Percentiles rank a stretch among this genome's conserved stretches.
Conservation (phyloP, 2,888 invertebrate species). For the Punctoribates punctum region DNA sequence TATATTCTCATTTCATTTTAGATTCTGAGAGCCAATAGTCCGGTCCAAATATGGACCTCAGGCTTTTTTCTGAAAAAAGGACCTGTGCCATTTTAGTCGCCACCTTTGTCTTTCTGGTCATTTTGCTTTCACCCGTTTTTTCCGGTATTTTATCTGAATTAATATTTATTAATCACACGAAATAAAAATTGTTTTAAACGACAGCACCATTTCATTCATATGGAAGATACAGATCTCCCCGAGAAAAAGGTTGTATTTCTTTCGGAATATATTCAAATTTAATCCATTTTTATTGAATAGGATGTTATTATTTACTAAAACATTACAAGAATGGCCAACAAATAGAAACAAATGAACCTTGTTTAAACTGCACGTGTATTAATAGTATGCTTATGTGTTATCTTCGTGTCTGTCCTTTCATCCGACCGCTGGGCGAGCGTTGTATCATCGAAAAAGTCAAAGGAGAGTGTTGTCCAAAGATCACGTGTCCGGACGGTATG, state of each 20-base stretch:
- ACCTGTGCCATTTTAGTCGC: conserved; percentile 26
- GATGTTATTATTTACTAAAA: conserved; percentile 90
- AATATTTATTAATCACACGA: neutral
- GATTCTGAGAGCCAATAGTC: neutral
- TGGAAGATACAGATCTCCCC: conserved; percentile 41
- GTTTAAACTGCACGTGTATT: conserved; percentile 91
- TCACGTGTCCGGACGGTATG: conserved; percentile 85
- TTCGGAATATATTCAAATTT: neutral
- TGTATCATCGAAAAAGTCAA: conserved; percentile 83
- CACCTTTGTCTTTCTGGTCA: conserved; percentile 38
- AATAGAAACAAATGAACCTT: conserved; percentile 90
- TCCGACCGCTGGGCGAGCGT: conserved; percentile 86
- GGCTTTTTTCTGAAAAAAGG: neutral
- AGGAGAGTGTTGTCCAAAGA: conserved; percentile 88
- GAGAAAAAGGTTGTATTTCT: conserved; percentile 41
- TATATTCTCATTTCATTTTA: too few relatives aligned
- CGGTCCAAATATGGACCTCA: conserved; percentile 13
- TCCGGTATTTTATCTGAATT: conserved; percentile 25
- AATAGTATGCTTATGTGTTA: conserved; percentile 94
- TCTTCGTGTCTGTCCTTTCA: conserved; percentile 85
- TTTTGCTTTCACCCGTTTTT: conserved; percentile 32
- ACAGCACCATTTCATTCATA: conserved; percentile 43
- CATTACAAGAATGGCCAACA: conserved; percentile 88
- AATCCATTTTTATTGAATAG: conserved; percentile 51
- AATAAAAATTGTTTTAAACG: neutral